phyloP scores from a whole-genome alignment of 2,797 vertebrate genomes.

The Urocyon cinereoargenteus region DNA sequence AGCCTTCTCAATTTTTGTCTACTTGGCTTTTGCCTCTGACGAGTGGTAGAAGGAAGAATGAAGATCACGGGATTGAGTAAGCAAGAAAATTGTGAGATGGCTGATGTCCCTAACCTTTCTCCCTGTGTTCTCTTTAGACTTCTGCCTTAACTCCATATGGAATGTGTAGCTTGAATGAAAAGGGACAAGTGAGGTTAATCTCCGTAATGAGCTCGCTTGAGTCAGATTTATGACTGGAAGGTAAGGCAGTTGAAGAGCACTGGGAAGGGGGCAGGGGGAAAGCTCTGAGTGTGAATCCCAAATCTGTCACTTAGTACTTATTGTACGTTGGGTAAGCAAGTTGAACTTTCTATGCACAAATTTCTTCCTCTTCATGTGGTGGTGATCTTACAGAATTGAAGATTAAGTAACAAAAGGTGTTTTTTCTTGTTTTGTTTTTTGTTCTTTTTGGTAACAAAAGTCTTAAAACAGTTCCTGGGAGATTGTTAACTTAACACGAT shows the following conservation, averaged over 20 bases:
- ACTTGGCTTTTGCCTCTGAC: neutral
- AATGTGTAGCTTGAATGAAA: neutral
- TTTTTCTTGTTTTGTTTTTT: too few species aligned
- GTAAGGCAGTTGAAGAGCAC: neutral
- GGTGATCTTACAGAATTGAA: neutral
- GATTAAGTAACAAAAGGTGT: neutral
- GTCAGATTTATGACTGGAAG: neutral
- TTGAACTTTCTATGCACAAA: neutral
- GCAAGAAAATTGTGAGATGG: neutral
- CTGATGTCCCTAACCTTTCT: neutral
- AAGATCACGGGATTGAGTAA: neutral
- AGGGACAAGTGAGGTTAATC: neutral
- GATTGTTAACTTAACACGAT: neutral
- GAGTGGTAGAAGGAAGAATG: neutral
- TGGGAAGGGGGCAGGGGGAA: neutral
- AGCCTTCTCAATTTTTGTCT: neutral
- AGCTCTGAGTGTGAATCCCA: neutral
- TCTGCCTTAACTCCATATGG: neutral
- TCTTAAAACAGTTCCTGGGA: neutral
- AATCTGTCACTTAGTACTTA: neutral
- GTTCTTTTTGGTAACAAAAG: too few species aligned
- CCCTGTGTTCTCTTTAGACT: neutral
- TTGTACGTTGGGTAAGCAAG: neutral
- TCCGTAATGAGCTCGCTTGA: neutral
- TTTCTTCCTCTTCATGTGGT: neutral